Percentiles rank a stretch among this genome's conserved stretches.
These are phyloP conservation scores for Apotomis betuletana DNA, from an alignment of 2,888 invertebrate genomes.

Conservation along the genomic window DNA sequence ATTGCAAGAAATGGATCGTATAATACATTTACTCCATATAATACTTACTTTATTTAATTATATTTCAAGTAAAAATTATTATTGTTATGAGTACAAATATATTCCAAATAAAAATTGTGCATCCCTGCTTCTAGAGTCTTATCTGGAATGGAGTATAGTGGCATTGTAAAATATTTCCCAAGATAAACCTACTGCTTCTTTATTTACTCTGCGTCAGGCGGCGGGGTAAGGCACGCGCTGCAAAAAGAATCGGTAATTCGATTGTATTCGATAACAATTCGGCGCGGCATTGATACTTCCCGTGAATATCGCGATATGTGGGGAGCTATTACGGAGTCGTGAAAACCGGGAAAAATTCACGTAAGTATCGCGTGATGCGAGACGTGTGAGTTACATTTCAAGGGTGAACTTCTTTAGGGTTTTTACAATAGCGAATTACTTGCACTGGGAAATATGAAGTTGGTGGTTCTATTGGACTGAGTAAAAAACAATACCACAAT, in stretches of 20 bases:
- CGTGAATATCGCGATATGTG: conserved; percentile 36
- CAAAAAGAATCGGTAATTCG: conserved; percentile 76
- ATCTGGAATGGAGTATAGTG: too few relatives aligned
- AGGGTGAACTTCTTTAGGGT: background rate
- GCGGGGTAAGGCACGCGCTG: conserved; percentile 43
- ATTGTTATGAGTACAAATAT: too few relatives aligned
- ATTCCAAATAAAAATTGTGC: too few relatives aligned
- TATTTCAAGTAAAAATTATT: too few relatives aligned
- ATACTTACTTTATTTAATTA: too few relatives aligned
- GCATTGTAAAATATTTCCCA: too few relatives aligned
- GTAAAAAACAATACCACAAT: too few relatives aligned
- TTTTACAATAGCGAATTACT: background rate
- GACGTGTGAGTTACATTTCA: background rate
- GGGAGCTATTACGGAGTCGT: conserved; percentile 24
- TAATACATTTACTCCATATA: too few relatives aligned
- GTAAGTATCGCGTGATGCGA: background rate
- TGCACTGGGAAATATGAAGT: background rate
- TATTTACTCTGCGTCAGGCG: conserved; percentile 18
- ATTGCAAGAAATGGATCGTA: too few relatives aligned
- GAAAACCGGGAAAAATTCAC: conserved; percentile 17
- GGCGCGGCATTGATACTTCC: conserved; percentile 64
- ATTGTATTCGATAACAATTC: conserved; percentile 79
- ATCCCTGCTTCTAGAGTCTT: too few relatives aligned
- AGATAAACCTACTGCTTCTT: conserved; percentile 21
- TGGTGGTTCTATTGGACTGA: too few relatives aligned